Evolutionary conservation across 2,797 vertebrate species (phyloP), one percentile per base, ranked within the genome.

Genomic region (Gouania willdenowi): DNA sequence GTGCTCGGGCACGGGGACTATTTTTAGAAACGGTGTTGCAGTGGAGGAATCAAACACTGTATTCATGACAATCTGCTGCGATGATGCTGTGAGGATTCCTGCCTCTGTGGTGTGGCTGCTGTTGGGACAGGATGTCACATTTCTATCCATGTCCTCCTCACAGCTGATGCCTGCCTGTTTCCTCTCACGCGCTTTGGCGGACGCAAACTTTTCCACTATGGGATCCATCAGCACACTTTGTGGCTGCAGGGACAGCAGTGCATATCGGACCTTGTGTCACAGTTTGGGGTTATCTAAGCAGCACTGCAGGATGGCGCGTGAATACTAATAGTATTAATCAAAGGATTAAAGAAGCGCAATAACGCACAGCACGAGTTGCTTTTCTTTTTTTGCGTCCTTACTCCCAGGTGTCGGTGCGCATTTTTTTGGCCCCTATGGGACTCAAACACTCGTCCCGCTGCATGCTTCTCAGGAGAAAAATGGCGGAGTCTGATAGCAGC

Each of bases 401-500:
- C 41, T 35, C 4, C 46, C 26, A 37, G 60, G 66, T 62, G 63
- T 33, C 8, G 61, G 53, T n/a, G 26, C 64, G 42, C 53, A 43
- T 69, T 45, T 39, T 48, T 43, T 74, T 42, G 84, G 90, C 90
- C 89, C 93, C 83, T 91, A 98, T 98, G 96, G 96, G 96, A 92
- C 93, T 96, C 75, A 97, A 92, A 85, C 96, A 97, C 90, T 98
- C 95, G 77, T 95, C 94, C 85, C 94, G 94, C 85, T 98, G 95
- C 82, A 88, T 96, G 91, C 92, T 98, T 88, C 93, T 97, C 29
- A 82, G 93, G 92, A 94, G 94, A 86, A 95, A 95, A 74, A 97
- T 97, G 93, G 94, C 93, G 90, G 95, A 98, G 81, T 89, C 90
- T 35, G 94, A 97, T 63, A 92, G 71, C 87, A 66, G 82, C 6